Conservation (phyloP, 2,113 vertebrate genomes). For the Solenodon paradoxus region DNA sequence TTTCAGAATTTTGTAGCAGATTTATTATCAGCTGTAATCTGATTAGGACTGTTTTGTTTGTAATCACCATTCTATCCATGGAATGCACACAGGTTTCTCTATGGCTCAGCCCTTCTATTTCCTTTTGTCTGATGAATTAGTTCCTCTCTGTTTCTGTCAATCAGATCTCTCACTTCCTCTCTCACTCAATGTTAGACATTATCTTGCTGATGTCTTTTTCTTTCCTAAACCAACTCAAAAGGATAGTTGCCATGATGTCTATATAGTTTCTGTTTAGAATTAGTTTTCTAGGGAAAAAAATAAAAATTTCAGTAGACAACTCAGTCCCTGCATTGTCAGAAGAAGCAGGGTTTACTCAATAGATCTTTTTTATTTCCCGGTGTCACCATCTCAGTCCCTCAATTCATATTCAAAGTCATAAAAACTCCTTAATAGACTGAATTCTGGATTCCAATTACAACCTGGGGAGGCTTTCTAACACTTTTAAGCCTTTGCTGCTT, state of each 20-base stretch:
- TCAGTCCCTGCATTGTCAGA: neutral
- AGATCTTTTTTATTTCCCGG: neutral
- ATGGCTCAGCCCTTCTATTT: neutral
- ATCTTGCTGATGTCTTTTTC: neutral
- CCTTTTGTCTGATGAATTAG: constrained; percentile 62
- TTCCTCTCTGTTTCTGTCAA: constrained; percentile 57
- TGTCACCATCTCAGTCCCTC: neutral
- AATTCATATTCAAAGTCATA: neutral
- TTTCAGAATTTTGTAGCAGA: constrained; percentile 70
- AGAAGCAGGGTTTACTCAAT: neutral
- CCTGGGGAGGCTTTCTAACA: neutral
- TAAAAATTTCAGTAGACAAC: neutral
- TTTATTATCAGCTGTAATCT: constrained; percentile 69
- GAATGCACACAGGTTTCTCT: neutral
- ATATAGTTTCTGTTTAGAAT: neutral
- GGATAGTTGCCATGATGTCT: neutral
- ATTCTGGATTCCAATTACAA: neutral
- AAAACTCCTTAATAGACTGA: neutral
- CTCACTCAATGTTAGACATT: neutral
- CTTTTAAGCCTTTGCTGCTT: neutral
- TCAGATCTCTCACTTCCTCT: constrained; percentile 9
- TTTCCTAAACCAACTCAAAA: constrained; percentile 14
- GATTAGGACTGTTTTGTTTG: constrained; percentile 67
- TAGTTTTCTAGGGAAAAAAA: neutral
- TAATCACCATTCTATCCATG: constrained; percentile 32